Evolutionary conservation across 2,113 vertebrate species (phyloP), one percentile per base, ranked within the genome.

Genomic region (Passerina amoena): DNA sequence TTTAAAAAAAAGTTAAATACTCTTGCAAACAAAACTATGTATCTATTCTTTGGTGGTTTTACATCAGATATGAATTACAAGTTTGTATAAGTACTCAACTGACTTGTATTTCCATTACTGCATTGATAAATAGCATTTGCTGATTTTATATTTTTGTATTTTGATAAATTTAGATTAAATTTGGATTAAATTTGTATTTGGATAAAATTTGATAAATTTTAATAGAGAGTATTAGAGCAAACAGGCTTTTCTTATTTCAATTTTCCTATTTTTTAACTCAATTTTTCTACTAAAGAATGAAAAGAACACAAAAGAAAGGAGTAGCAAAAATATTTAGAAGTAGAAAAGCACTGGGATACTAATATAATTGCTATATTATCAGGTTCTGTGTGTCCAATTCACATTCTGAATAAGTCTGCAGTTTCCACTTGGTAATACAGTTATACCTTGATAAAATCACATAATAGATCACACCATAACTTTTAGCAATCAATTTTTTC

Each of bases 401-500:
- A 96, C 87, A 96, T 97, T 96, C 96, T 94, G 92, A 96, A 94
- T 97, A 96, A 82, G 90, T 88, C 87, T 97, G 53, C 91, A 77
- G 92, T 88, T 97, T 96, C 96, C 68, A 95, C 78, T 97, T 82
- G 90, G 94, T 91, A 97, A 96, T 90, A 96, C 86, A 96, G 95
- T 93, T 92, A 89, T 61, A 97, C 82, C 54, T 92, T 88, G 97
- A 97, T 97, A 97, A 96, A 97, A 97, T 97, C 96, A 96, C 59
- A 93, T 86, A 96, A 97, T 95, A 97, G 96, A 97, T 97, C 96
- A 97, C 75, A 92, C 87, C 91, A 64, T 96, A 98, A 98, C 96
- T 97, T 97, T 96, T 87, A 91, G 96, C 73, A 96, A 97, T 97
- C 96, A 97, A 96, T 95, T 97, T 97, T 96, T 96, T 70, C 86